These are phyloP conservation scores for Dicerorhinus sumatrensis DNA, from an alignment of 2,113 vertebrate species.

Conservation along the genomic window DNA sequence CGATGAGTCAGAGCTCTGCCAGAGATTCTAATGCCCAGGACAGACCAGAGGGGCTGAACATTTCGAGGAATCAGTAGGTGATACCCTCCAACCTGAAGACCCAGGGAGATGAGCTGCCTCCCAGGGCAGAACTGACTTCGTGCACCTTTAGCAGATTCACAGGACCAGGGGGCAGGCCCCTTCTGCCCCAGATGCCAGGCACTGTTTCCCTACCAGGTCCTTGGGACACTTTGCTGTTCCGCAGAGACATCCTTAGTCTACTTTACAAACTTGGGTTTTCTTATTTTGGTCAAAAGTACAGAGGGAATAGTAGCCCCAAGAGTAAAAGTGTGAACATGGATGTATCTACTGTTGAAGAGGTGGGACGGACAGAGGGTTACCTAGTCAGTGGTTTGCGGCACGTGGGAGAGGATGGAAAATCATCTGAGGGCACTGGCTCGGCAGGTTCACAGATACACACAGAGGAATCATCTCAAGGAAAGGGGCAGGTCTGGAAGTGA, in stretches of 20 bases:
- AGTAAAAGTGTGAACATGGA: neutral
- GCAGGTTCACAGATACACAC: neutral
- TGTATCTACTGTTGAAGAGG: neutral
- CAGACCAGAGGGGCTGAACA: neutral
- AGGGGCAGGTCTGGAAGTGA: neutral
- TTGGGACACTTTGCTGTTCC: neutral
- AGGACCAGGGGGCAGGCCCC: neutral
- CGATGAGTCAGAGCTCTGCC: neutral
- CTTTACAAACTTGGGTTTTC: neutral
- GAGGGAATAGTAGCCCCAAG: neutral
- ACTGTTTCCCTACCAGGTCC: neutral
- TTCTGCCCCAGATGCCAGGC: too few species aligned
- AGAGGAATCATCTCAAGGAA: neutral
- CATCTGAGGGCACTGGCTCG: neutral
- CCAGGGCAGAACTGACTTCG: fast-evolving
- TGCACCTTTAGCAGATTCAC: neutral
- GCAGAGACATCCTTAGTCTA: neutral
- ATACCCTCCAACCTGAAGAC: neutral
- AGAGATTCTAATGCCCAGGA: neutral
- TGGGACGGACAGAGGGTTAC: neutral
- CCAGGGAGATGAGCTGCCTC: neutral
- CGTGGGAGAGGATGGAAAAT: fast-evolving
- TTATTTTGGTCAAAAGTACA: slow-evolving; percentile 29
- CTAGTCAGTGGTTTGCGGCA: neutral
- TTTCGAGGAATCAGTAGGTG: neutral